A percentile compares a stretch with the other conserved stretches of the same genome.
phyloP scores from a whole-genome alignment of 1,140 invertebrate genomes.

The Liolophura sinensis region DNA sequence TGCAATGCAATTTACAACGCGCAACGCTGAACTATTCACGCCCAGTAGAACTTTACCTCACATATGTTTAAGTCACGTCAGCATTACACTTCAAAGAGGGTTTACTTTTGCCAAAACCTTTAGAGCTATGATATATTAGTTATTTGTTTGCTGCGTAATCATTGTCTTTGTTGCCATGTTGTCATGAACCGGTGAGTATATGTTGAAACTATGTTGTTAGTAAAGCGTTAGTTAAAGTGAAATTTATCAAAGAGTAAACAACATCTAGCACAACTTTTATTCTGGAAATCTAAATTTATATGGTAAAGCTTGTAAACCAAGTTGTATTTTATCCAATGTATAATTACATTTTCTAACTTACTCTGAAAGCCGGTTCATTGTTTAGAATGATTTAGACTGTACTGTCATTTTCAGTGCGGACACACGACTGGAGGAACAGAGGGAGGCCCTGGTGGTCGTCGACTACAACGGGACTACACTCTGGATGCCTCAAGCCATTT shows the following conservation, averaged over 20 bases:
- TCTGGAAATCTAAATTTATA: neutral
- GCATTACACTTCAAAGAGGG: too few relatives aligned
- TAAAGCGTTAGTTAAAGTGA: neutral
- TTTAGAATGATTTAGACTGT: too few relatives aligned
- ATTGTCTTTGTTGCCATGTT: too few relatives aligned
- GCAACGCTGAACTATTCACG: too few relatives aligned
- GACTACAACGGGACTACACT: conserved; percentile 87
- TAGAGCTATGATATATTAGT: too few relatives aligned
- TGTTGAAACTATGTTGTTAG: too few relatives aligned
- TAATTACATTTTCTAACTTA: conserved; percentile 5
- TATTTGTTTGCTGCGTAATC: too few relatives aligned
- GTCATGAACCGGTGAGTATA: too few relatives aligned
- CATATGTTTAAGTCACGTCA: too few relatives aligned
- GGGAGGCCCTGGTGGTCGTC: conserved; percentile 52
- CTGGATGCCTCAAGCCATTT: conserved; percentile 98
- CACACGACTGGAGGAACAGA: conserved; percentile 47
- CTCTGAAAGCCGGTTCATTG: neutral
- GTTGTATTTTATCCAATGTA: neutral
- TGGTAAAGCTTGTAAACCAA: neutral
- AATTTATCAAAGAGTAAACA: neutral
- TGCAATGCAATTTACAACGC: too few relatives aligned
- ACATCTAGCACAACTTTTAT: neutral
- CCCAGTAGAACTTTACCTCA: too few relatives aligned
- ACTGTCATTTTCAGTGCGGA: conserved; percentile 48
- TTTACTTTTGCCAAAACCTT: too few relatives aligned